These are phyloP conservation scores for Eueides isabella DNA, from an alignment of 1,140 invertebrate genomes.

Conservation along the genomic window DNA sequence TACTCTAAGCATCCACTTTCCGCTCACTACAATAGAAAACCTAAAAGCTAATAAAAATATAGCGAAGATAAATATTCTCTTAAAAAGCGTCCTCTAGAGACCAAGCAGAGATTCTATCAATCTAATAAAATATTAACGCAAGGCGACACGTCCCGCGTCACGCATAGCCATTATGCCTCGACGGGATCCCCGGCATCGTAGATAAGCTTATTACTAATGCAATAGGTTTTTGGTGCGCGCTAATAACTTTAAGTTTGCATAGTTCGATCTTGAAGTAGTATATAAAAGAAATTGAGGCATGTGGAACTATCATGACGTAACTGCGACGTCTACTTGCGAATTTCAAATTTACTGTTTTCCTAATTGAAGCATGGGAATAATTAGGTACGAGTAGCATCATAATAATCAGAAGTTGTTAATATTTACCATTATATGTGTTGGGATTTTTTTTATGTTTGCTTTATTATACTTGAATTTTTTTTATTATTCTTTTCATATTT, in stretches of 20 bases:
- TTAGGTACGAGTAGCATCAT: too few species aligned
- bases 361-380: too few species aligned
- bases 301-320: not conserved
- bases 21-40: not conserved
- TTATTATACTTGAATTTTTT: too few species aligned
- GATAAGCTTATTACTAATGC: slow-evolving; percentile 32
- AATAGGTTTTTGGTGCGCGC: slow-evolving; percentile 36
- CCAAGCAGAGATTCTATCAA: slow-evolving; percentile 57
- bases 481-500: too few species aligned
- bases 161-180: slow-evolving; percentile 49
- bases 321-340: not conserved
- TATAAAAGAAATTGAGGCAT: not conserved
- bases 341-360: too few species aligned
- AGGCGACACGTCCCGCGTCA: slow-evolving; percentile 49
- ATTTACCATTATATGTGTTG: too few species aligned
- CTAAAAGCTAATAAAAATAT: not conserved
- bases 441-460: too few species aligned
- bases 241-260: not conserved
- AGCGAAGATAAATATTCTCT: slow-evolving; percentile 5
- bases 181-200: slow-evolving; percentile 23
- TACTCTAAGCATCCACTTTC: not conserved
- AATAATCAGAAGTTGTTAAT: too few species aligned
- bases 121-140: slow-evolving; percentile 61
- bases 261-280: not conserved
- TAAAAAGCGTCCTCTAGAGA: slow-evolving; percentile 23